phyloP scores from a whole-genome alignment of 2,797 vertebrate genomes.

The Pteropus rufus region DNA sequence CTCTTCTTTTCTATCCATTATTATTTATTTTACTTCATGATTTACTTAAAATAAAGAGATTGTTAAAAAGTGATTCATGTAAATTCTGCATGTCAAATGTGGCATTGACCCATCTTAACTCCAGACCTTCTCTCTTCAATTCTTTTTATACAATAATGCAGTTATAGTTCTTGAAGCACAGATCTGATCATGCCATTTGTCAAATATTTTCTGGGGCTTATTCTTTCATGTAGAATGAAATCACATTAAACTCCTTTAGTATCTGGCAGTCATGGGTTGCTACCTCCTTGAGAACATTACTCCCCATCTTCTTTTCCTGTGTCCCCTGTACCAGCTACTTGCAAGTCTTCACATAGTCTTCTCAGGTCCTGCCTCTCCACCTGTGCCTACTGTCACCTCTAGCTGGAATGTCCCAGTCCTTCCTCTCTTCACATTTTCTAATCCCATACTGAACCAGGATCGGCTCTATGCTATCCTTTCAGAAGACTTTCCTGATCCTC shows the following conservation, averaged over 20 bases:
- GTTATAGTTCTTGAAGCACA: background rate
- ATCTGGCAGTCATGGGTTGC: too few relatives aligned
- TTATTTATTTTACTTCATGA: background rate
- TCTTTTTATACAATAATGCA: background rate
- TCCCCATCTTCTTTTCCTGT: background rate
- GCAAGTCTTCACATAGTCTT: accelerated
- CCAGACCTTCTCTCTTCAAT: background rate
- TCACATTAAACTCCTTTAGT: background rate
- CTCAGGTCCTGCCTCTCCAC: background rate
- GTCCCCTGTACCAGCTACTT: background rate
- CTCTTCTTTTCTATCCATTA: background rate
- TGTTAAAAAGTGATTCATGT: background rate
- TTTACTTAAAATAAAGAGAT: background rate
- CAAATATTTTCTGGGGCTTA: background rate
- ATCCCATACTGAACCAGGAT: background rate
- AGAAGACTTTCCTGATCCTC: background rate
- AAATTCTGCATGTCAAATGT: background rate
- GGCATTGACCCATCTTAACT: background rate
- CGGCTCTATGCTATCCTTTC: background rate
- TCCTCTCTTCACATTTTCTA: background rate
- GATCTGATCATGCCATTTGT: background rate
- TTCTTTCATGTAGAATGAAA: background rate
- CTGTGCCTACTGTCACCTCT: background rate
- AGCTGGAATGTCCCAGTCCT: background rate
- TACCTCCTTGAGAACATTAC: background rate